These are phyloP conservation scores for Gymnocephalus cernua DNA, from an alignment of 2,113 vertebrate species.

Conservation along the genomic window DNA sequence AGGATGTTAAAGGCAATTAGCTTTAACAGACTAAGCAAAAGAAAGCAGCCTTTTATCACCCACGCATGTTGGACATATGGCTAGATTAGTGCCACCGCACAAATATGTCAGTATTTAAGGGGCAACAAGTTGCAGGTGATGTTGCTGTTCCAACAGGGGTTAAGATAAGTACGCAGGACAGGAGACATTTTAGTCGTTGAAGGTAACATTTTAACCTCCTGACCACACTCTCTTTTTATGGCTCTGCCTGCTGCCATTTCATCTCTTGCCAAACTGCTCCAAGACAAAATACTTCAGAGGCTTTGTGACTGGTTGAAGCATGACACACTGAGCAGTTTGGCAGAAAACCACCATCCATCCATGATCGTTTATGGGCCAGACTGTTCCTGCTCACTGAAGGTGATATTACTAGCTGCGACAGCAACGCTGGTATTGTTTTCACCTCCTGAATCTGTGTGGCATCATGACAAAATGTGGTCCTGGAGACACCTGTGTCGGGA, in stretches of 20 bases:
- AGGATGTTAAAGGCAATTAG: background rate
- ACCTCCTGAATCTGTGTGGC: too few relatives aligned
- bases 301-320: slow-evolving; percentile 5
- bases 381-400: background rate
- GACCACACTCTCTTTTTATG: background rate
- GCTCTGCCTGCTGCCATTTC: background rate
- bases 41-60: background rate
- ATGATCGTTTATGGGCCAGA: background rate
- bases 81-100: background rate
- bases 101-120: background rate
- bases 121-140: background rate
- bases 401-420: background rate
- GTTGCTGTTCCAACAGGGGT: background rate
- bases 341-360: background rate
- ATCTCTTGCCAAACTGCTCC: background rate
- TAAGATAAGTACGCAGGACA: background rate
- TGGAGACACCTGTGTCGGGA: too few relatives aligned
- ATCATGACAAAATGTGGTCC: too few relatives aligned
- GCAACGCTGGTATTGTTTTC: too few relatives aligned
- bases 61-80: background rate
- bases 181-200: too few relatives aligned
- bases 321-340: background rate
- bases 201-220: background rate
- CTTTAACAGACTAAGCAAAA: too few relatives aligned
- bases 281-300: background rate